These are phyloP conservation scores for Oncorhynchus kisutch DNA, from an alignment of 2,113 vertebrate species.

Conservation along the genomic window DNA sequence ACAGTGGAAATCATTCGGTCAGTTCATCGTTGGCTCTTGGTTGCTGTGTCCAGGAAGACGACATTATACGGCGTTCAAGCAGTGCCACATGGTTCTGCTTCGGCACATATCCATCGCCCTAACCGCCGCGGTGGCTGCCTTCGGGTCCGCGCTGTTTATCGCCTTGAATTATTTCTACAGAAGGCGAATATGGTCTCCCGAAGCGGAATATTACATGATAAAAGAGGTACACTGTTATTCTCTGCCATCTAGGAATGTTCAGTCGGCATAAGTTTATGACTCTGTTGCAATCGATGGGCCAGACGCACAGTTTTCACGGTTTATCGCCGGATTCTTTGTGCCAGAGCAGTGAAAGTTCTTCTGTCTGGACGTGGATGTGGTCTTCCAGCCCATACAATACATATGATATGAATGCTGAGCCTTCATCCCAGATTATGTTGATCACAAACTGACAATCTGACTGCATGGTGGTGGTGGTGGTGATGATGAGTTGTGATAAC, in stretches of 20 bases:
- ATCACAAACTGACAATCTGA: too few species aligned
- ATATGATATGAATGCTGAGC: too few species aligned
- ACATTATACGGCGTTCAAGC: neutral
- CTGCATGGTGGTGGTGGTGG: too few species aligned
- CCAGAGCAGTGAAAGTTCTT: neutral
- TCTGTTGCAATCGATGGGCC: too few species aligned
- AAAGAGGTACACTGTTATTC: conserved; percentile 49
- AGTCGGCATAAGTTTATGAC: too few species aligned
- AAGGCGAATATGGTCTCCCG: conserved; percentile 69
- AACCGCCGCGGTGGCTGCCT: conserved; percentile 78
- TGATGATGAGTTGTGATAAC: too few species aligned
- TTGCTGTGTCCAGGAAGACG: too few species aligned
- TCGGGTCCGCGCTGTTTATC: conserved; percentile 84
- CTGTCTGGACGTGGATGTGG: neutral
- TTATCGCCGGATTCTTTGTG: neutral
- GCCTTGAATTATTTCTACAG: conserved; percentile 78
- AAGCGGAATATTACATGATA: conserved; percentile 63
- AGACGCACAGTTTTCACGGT: too few species aligned
- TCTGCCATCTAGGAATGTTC: too few species aligned
- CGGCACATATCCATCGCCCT: conserved; percentile 73
- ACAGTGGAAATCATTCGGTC: neutral
- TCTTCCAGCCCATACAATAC: too few species aligned
- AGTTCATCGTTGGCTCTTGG: neutral
- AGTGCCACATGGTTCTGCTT: conserved; percentile 69
- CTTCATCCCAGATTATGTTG: too few species aligned